Evolutionary conservation across 2,888 invertebrate species (phyloP).

Genomic region (Pristionchus japonicus): DNA sequence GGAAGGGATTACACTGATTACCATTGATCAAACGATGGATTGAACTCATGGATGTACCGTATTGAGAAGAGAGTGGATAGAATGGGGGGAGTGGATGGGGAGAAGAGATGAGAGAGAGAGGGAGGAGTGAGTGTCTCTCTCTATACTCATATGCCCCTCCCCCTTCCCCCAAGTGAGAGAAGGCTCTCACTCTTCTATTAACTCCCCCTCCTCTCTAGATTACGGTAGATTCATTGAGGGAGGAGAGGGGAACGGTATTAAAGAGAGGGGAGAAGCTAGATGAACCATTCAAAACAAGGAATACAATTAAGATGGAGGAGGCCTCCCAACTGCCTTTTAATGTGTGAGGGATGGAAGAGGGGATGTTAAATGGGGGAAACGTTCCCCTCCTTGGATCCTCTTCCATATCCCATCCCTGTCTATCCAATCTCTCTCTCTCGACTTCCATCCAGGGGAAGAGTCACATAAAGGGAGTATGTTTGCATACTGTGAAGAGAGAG

Average conservation of each 20-base stretch:
- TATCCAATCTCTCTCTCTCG: conserved; percentile 19
- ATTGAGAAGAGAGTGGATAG: conserved; percentile 31
- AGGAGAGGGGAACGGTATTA: not conserved
- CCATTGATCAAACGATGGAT: conserved; percentile 15
- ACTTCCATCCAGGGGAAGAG: not conserved
- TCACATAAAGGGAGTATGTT: conserved; percentile 32
- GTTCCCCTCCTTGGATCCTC: not conserved
- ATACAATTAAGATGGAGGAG: conserved; percentile 30
- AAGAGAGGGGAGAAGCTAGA: conserved; percentile 9
- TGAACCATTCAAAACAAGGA: conserved; percentile 27
- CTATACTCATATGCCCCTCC: conserved; percentile 31
- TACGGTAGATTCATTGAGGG: conserved; percentile 31
- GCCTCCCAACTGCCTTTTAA: conserved; percentile 2
- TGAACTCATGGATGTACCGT: conserved; percentile 35
- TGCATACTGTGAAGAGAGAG: conserved; percentile 33
- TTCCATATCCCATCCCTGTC: not conserved
- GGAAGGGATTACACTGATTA: not conserved
- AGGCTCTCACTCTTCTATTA: conserved; percentile 40
- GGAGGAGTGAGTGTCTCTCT: not conserved
- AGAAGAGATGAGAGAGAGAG: not conserved
- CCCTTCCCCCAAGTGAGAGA: conserved; percentile 18
- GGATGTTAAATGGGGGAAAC: not conserved
- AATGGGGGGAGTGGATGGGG: not conserved
- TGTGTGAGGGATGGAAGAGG: not conserved
- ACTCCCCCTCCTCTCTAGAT: conserved; percentile 1